phyloP scores from a whole-genome alignment of 2,113 vertebrate species.

The Cololabis saira region DNA sequence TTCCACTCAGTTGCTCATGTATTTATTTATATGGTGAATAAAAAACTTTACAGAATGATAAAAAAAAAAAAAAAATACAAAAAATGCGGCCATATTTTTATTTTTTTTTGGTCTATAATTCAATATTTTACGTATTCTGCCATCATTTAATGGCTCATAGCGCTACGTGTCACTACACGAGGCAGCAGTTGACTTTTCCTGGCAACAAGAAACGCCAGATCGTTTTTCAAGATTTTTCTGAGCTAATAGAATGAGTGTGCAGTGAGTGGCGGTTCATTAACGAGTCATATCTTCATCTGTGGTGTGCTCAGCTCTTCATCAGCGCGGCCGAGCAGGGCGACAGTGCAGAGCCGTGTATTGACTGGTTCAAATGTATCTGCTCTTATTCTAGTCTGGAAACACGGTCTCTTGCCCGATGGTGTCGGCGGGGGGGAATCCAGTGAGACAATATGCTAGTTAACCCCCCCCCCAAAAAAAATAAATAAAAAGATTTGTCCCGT shows the following conservation, averaged over 20 bases:
- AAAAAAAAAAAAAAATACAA: background rate
- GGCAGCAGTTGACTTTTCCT: background rate
- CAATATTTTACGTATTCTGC: background rate
- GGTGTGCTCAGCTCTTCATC: background rate
- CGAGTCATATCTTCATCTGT: background rate
- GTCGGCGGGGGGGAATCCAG: constrained; percentile 2
- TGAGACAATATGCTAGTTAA: constrained; percentile 13
- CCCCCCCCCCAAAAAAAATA: too few species aligned
- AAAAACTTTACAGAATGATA: background rate
- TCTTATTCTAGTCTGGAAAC: constrained; percentile 7
- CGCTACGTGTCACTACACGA: background rate
- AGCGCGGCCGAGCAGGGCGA: constrained; percentile 4
- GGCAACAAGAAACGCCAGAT: background rate
- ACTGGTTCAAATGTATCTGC: background rate
- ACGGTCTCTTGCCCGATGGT: constrained; percentile 21
- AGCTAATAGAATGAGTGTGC: constrained; percentile 14
- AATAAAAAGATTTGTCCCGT: constrained; percentile 43
- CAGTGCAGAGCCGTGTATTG: constrained; percentile 5
- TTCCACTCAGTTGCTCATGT: background rate
- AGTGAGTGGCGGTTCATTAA: constrained; percentile 19
- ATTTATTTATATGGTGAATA: background rate
- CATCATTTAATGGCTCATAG: background rate
- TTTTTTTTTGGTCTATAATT: background rate
- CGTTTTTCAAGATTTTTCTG: background rate
- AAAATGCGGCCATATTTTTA: background rate